phyloP scores from a whole-genome alignment of 2,888 invertebrate genomes.

The Boloria euphrosyne region DNA sequence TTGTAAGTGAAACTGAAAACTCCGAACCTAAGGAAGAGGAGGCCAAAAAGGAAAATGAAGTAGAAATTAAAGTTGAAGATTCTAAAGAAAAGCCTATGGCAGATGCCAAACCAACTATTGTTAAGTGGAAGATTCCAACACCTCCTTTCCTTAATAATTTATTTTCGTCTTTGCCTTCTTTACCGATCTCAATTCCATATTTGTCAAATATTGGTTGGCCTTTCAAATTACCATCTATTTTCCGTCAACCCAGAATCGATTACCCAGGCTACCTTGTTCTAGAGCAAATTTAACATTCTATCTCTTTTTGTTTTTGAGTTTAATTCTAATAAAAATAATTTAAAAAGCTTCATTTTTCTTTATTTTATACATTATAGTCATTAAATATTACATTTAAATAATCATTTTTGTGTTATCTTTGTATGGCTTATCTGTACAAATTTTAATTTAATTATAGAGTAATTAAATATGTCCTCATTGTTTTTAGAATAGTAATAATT shows the following conservation, averaged over 20 bases:
- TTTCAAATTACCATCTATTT: conserved; percentile 9
- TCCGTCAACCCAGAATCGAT: conserved; percentile 2
- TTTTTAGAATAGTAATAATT: too few relatives aligned
- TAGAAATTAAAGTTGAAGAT: conserved; percentile 17
- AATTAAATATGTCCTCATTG: too few relatives aligned
- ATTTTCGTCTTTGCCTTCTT: neutral
- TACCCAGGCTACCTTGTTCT: conserved; percentile 14
- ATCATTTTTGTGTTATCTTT: too few relatives aligned
- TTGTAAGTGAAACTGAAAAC: conserved; percentile 6
- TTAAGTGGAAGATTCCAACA: conserved; percentile 22
- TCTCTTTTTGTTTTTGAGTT: neutral
- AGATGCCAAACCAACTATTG: conserved; percentile 6
- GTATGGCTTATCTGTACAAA: too few relatives aligned
- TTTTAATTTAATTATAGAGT: too few relatives aligned
- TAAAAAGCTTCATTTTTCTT: neutral
- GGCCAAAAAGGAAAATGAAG: neutral
- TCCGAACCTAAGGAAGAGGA: conserved; percentile 9
- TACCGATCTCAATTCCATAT: neutral
- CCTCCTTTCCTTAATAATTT: conserved; percentile 20
- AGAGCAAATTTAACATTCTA: neutral
- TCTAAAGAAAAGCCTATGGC: conserved; percentile 18
- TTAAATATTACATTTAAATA: too few relatives aligned
- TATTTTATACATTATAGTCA: too few relatives aligned
- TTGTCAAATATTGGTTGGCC: conserved; percentile 4
- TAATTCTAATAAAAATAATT: neutral